These are phyloP conservation scores for Sarcophaga variegata DNA, from an alignment of 2,888 invertebrate species.

Conservation along the genomic window DNA sequence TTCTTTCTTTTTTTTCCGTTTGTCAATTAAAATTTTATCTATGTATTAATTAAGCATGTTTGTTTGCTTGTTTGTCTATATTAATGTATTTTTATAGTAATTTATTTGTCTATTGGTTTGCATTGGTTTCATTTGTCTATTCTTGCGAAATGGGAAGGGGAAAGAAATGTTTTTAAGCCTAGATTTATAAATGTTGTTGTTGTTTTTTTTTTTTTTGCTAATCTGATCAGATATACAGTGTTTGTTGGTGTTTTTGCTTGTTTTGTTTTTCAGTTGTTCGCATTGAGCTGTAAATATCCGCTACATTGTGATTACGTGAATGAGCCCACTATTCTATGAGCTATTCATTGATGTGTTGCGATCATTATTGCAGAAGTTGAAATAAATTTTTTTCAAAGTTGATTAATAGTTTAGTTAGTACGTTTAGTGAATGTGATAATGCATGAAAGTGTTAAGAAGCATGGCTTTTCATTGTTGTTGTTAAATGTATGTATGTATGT, in stretches of 20 bases:
- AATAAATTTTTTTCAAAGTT: slow-evolving; percentile 19
- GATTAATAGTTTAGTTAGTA: slow-evolving; percentile 26
- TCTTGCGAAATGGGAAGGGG: slow-evolving; percentile 32
- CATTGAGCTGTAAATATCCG: slow-evolving; percentile 21
- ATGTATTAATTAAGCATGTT: slow-evolving; percentile 42
- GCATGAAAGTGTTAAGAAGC: slow-evolving; percentile 45
- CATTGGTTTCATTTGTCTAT: slow-evolving; percentile 65
- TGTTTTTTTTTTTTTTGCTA: not conserved
- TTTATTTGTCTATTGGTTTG: slow-evolving; percentile 60
- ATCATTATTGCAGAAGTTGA: slow-evolving; percentile 8
- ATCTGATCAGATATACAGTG: not conserved
- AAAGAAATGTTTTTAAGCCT: slow-evolving; percentile 41
- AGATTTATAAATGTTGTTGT: not conserved
- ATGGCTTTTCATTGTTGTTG: slow-evolving; percentile 2
- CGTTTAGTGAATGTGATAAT: slow-evolving; percentile 33
- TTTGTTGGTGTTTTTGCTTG: not conserved
- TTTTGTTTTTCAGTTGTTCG: slow-evolving; percentile 11
- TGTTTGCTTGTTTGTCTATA: slow-evolving; percentile 9
- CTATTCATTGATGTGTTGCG: not conserved
- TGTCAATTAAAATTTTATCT: slow-evolving; percentile 63
- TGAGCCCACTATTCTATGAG: slow-evolving; percentile 4
- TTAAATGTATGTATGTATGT: slow-evolving; percentile 52
- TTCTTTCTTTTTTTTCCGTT: slow-evolving; percentile 9
- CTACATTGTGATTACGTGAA: slow-evolving; percentile 17
- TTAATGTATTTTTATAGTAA: too few species aligned